phyloP scores from a whole-genome alignment of 1,140 invertebrate genomes.

The Zaprionus capensis region DNA sequence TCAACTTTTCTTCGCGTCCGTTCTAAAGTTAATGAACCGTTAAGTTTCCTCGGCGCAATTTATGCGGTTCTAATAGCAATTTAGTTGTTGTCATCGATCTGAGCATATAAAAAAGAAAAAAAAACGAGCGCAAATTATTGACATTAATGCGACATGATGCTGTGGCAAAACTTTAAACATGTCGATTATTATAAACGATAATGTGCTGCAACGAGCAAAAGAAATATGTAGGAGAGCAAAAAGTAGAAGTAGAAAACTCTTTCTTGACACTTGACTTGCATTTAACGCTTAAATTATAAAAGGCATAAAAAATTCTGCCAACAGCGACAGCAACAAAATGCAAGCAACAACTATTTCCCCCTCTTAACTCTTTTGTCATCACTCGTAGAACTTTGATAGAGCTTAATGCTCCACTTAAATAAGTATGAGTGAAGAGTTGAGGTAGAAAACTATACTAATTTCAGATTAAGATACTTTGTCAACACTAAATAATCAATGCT shows the following conservation, averaged over 20 bases:
- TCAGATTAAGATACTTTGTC: too few relatives aligned
- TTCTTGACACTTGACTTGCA: constrained; percentile 39
- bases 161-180: constrained; percentile 53
- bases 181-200: constrained; percentile 62
- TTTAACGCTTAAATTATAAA: constrained; percentile 37
- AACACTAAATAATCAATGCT: too few relatives aligned
- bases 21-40: constrained; percentile 37
- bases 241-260: constrained; percentile 20
- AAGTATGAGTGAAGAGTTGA: too few relatives aligned
- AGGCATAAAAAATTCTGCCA: constrained; percentile 25
- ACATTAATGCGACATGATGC: constrained; percentile 51
- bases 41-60: constrained; percentile 21
- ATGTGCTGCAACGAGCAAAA: constrained; percentile 29
- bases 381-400: not conserved
- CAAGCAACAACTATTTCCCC: not conserved
- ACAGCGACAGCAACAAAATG: not conserved
- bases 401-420: not conserved
- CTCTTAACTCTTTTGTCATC: not conserved
- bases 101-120: constrained; percentile 28
- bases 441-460: too few relatives aligned
- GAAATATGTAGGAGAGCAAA: constrained; percentile 10
- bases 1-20: constrained; percentile 12
- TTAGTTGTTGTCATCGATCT: constrained; percentile 55
- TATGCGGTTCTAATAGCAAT: constrained; percentile 46
- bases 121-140: constrained; percentile 14